These are phyloP conservation scores for Cyrtodaria siliqua DNA, from an alignment of 2,888 invertebrate species.

Conservation along the genomic window DNA sequence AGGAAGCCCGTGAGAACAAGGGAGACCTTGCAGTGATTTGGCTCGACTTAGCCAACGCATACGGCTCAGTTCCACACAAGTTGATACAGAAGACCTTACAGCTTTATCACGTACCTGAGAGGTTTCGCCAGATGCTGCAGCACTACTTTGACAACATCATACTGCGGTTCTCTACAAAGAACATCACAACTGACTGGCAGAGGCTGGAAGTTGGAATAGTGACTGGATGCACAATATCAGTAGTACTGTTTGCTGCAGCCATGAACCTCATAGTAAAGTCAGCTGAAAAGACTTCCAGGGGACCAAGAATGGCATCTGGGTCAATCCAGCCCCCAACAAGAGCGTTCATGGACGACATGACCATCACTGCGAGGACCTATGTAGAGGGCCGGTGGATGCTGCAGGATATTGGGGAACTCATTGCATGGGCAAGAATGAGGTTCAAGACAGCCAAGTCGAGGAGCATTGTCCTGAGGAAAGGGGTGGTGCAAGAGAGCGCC, in stretches of 20 bases:
- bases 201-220: conserved; percentile 35
- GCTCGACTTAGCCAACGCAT: conserved; percentile 1
- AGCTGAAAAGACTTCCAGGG: too few species aligned
- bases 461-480: conserved; percentile 17
- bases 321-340: conserved; percentile 16
- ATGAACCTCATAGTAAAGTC: too few species aligned
- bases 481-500: neutral
- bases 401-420: conserved; percentile 11
- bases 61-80: conserved; percentile 6
- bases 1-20: too few species aligned
- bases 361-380: conserved; percentile 17
- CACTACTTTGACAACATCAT: conserved; percentile 19
- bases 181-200: conserved; percentile 32
- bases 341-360: conserved; percentile 28
- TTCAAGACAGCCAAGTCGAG: conserved; percentile 23
- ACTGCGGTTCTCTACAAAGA: conserved; percentile 21
- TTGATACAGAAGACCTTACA: conserved; percentile 2
- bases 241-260: conserved; percentile 25
- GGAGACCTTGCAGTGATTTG: conserved; percentile 3
- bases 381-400: conserved; percentile 12
- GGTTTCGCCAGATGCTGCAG: conserved; percentile 4
- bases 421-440: conserved; percentile 16
- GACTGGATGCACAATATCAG: conserved; percentile 36
- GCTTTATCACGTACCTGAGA: neutral
- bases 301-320: conserved; percentile 7